Conservation (phyloP, 2,888 invertebrate genomes). For the Azorinus chamasolen region DNA sequence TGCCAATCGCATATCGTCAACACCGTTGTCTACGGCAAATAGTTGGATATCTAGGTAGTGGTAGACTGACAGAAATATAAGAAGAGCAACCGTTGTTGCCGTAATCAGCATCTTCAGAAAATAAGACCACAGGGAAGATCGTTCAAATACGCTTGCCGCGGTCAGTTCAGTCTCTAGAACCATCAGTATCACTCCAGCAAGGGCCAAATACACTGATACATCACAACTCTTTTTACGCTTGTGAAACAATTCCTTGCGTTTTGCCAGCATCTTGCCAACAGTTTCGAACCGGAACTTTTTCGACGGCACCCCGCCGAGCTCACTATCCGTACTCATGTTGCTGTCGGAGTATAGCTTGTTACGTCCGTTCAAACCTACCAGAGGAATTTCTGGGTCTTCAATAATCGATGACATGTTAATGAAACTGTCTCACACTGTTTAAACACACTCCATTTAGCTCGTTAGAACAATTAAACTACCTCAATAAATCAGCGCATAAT, state of each 20-base stretch:
- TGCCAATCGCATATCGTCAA: conserved; percentile 85
- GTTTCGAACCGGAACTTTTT: conserved; percentile 77
- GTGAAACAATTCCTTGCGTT: conserved; percentile 82
- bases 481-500: no score
- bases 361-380: conserved; percentile 82
- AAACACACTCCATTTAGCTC: no score
- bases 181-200: conserved; percentile 84
- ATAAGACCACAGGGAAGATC: conserved; percentile 72
- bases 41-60: conserved; percentile 83
- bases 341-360: conserved; percentile 71
- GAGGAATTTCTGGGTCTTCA: conserved; percentile 83
- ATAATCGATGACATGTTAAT: conserved; percentile 80
- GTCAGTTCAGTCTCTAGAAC: conserved; percentile 83
- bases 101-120: conserved; percentile 82
- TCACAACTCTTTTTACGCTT: conserved; percentile 81
- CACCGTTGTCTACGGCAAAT: conserved; percentile 84
- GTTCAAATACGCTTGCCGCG: conserved; percentile 69
- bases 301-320: conserved; percentile 16
- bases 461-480: no score
- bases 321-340: conserved; percentile 42
- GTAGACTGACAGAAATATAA: conserved; percentile 83
- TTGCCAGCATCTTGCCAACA: conserved; percentile 84
- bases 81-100: conserved; percentile 81
- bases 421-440: no score
- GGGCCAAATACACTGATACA: conserved; percentile 79